These are phyloP conservation scores for Agrochola lota DNA, from an alignment of 2,888 invertebrate genomes.

Conservation along the genomic window DNA sequence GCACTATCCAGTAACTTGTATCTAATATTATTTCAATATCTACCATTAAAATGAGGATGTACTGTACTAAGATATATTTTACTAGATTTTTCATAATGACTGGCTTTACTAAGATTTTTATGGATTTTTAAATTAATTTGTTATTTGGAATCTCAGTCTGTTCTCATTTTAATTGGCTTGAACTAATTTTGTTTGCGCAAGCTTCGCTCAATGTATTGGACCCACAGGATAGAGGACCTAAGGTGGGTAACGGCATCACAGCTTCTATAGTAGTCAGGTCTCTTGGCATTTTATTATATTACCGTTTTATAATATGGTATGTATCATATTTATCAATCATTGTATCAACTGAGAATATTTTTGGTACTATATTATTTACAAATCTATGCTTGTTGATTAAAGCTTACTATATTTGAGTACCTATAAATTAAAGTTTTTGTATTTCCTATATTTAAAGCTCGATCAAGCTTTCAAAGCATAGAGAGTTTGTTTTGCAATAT, in stretches of 20 bases:
- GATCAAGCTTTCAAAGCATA: constrained; percentile 13
- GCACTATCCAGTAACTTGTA: constrained; percentile 61
- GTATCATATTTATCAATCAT: constrained; percentile 10
- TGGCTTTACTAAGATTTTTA: neutral
- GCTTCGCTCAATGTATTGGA: constrained; percentile 88
- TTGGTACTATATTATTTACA: constrained; percentile 6
- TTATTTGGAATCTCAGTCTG: constrained; percentile 63
- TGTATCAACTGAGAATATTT: neutral
- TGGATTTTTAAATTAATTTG: neutral
- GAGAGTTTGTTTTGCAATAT: constrained; percentile 11
- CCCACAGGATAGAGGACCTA: constrained; percentile 85
- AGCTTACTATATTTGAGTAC: constrained; percentile 6
- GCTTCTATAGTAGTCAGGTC: constrained; percentile 71
- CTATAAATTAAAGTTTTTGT: neutral
- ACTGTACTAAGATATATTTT: neutral
- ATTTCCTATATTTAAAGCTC: constrained; percentile 3
- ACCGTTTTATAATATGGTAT: constrained; percentile 5
- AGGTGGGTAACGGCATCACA: constrained; percentile 83
- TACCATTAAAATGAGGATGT: constrained; percentile 69
- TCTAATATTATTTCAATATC: constrained; percentile 49
- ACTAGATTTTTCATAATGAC: neutral
- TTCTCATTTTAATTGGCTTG: constrained; percentile 89
- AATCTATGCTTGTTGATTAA: constrained; percentile 17
- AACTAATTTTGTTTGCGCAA: constrained; percentile 90
- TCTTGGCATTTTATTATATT: constrained; percentile 33